A percentile compares a stretch with the other conserved stretches of the same genome.
These are phyloP conservation scores for Germaria angustata DNA, from an alignment of 2,888 invertebrate species.

Conservation along the genomic window DNA sequence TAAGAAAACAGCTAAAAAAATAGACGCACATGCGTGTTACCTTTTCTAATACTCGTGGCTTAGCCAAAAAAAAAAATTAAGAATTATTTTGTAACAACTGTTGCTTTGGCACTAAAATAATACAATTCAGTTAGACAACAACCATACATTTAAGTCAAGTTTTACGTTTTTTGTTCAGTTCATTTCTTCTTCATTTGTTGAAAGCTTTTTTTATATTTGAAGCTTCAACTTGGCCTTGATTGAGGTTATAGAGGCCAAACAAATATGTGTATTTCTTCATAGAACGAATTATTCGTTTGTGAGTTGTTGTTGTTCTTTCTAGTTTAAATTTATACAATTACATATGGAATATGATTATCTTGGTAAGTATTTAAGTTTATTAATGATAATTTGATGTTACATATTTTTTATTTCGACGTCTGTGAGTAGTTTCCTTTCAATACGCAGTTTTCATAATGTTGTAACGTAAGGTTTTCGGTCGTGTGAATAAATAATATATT, in stretches of 20 bases:
- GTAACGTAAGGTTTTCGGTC: too few species aligned
- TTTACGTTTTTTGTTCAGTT: neutral
- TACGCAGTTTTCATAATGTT: neutral
- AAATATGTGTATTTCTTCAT: conserved; percentile 7
- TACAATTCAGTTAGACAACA: neutral
- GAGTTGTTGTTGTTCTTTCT: neutral
- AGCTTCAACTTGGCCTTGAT: conserved; percentile 58
- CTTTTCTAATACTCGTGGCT: conserved; percentile 57
- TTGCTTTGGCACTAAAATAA: conserved; percentile 1
- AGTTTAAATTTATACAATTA: conserved; percentile 23
- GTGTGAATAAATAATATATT: too few species aligned
- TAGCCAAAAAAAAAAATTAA: conserved; percentile 9
- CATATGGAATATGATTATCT: conserved; percentile 5
- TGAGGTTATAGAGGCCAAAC: conserved; percentile 29
- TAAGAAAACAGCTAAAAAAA: conserved; percentile 1
- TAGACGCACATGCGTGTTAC: conserved; percentile 52
- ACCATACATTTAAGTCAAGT: neutral
- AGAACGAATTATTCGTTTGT: neutral
- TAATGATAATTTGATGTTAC: conserved; percentile 10
- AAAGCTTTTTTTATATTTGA: conserved; percentile 15
- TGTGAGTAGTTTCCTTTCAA: neutral
- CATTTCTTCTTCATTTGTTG: neutral
- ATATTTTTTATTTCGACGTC: neutral
- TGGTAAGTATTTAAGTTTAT: conserved; percentile 22
- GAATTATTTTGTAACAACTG: neutral